Percentiles rank a stretch among this genome's conserved stretches.
These are phyloP conservation scores for Dorcus parallelipipedus DNA, from an alignment of 2,888 invertebrate genomes.

Conservation along the genomic window DNA sequence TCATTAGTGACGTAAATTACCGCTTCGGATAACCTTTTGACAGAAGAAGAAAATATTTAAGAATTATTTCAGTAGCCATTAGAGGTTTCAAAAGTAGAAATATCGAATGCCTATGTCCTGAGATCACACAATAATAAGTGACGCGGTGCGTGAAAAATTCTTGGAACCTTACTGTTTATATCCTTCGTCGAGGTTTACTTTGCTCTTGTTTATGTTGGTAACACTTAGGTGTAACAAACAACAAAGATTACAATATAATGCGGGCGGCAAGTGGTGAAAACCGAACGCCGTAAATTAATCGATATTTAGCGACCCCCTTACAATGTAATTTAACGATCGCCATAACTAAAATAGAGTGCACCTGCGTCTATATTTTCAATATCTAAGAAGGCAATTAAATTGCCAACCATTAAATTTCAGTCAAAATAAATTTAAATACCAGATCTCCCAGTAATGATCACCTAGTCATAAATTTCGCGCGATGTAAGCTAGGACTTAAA, in stretches of 20 bases:
- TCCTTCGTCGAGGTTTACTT: background rate
- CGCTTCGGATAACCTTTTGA: no score
- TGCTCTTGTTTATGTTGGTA: background rate
- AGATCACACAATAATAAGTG: background rate
- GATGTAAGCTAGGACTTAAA: conserved; percentile 7
- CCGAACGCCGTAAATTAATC: conserved; percentile 24
- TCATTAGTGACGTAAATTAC: no score
- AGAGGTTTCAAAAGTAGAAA: no score
- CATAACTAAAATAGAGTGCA: conserved; percentile 22
- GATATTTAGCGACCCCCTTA: conserved; percentile 22
- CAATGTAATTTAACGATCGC: conserved; percentile 19
- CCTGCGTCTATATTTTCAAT: conserved; percentile 27
- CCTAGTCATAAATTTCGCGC: conserved; percentile 22
- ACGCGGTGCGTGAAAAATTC: background rate
- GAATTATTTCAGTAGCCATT: no score
- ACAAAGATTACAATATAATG: background rate
- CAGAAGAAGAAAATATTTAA: no score
- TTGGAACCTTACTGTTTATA: conserved; percentile 1
- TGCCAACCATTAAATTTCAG: conserved; percentile 19
- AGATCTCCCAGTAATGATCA: conserved; percentile 21
- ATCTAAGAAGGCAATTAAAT: conserved; percentile 21
- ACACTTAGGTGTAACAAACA: conserved; percentile 1
- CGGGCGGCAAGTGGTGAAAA: conserved; percentile 11
- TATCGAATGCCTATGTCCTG: no score
- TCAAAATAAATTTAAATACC: conserved; percentile 22